Base-by-base conservation (phyloP, 2,888 invertebrate genomes). In the Melanostoma mellinum region DNA sequence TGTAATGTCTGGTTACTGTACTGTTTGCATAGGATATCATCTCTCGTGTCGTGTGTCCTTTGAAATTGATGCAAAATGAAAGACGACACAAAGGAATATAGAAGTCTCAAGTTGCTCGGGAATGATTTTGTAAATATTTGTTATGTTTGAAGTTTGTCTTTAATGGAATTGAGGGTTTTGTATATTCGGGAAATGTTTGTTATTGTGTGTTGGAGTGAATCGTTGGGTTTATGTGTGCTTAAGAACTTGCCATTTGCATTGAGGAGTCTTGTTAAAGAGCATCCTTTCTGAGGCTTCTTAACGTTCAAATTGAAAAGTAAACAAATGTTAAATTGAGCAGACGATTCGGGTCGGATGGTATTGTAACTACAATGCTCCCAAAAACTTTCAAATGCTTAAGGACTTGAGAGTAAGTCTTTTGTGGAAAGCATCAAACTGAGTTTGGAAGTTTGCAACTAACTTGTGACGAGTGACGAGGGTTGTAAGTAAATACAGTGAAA, bases 11-110 rank as follows among this genome's bases (percentile, higher is more conserved):
- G 75, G 65, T 75, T 65, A 65, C 75, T 65, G 58, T 50, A 63
- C 61, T 77, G 81, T 81, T 77, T 81, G 61, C 60, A 77, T 77
- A 77, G 81, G 77, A 77, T 77, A 81, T 77, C 71, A 72, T 77
- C 72, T 71, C 58, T 75, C 35, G 75, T 80, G 50, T 71, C 58
- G 58, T 75, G 63, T 75, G 60, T 81, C 77, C 81, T 81, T 81
- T 81, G 81, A 77, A 81, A 81, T 52, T 65, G 61, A 74, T 55
- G 55, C 79, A 79, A 32, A 68, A 20, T 40, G 75, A 53, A 63
- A 46, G 32, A 44, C 32, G 9, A 33, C 56, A 76, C 76, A 77
- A 71, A 58, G 71, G 40, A 48, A 52, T 50, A 58, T 56, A 55
- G 36, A 58, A 65, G 63, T 77, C 77, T 72, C 67, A 76, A 81